Conservation (phyloP, 1,140 invertebrate species). For the Heliconius nattereri region DNA sequence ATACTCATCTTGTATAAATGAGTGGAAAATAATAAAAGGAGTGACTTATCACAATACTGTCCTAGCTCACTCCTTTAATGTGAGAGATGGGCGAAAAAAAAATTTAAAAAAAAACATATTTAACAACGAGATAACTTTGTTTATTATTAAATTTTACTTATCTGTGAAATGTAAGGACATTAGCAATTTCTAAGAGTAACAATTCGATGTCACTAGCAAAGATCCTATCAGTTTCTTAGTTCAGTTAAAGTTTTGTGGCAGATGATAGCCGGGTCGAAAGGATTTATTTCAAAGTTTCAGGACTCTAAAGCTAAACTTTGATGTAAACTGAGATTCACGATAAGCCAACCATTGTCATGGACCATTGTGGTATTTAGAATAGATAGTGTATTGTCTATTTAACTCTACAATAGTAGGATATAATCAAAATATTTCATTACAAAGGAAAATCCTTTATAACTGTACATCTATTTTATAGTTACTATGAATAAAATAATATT, state of each 20-base stretch:
- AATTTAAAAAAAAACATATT: too few species aligned
- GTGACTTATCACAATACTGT: too few species aligned
- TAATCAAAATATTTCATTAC: neutral
- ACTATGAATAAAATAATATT: neutral
- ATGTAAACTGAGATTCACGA: constrained; percentile 4
- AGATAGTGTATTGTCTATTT: neutral
- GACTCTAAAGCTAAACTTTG: constrained; percentile 1
- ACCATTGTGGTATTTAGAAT: neutral
- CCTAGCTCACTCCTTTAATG: too few species aligned
- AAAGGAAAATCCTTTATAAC: too few species aligned
- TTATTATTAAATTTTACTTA: neutral
- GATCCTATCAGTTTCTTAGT: constrained; percentile 23
- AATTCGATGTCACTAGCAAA: constrained; percentile 22
- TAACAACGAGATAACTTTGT: neutral
- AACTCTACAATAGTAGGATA: neutral
- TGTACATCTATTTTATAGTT: too few species aligned
- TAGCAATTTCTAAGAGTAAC: neutral
- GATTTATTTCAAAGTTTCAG: constrained; percentile 22
- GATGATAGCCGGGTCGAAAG: constrained; percentile 24
- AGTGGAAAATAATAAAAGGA: too few species aligned
- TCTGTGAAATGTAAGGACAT: neutral
- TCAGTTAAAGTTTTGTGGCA: constrained; percentile 21
- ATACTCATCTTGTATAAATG: too few species aligned
- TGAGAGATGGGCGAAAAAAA: too few species aligned
- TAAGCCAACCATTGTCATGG: neutral